phyloP scores from a whole-genome alignment of 2,888 invertebrate genomes.

The Eurytoma adleriae region DNA sequence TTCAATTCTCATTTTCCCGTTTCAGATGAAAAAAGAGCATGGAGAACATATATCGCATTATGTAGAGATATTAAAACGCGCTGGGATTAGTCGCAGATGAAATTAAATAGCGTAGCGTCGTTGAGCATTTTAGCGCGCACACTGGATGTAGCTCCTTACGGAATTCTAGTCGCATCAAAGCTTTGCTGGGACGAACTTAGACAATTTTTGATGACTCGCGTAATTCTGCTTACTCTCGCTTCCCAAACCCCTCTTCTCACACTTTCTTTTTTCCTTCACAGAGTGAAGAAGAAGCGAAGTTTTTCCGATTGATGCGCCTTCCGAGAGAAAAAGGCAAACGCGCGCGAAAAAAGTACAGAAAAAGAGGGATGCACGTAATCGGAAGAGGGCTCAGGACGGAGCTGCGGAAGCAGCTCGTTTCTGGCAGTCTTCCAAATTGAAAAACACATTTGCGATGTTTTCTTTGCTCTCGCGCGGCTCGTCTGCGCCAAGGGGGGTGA shows the following conservation, averaged over 20 bases:
- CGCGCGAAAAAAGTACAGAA: slow-evolving; percentile 24
- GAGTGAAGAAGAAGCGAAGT: not conserved
- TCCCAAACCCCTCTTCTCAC: not conserved
- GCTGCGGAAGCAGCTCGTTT: slow-evolving; percentile 8
- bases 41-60: slow-evolving; percentile 66
- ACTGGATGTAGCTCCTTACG: not conserved
- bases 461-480: slow-evolving; percentile 63
- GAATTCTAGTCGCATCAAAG: slow-evolving; percentile 56
- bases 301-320: slow-evolving; percentile 10
- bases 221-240: slow-evolving; percentile 39
- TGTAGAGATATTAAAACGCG: slow-evolving; percentile 10
- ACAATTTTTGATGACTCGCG: slow-evolving; percentile 17
- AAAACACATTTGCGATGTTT: slow-evolving; percentile 74
- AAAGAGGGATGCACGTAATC: slow-evolving; percentile 13
- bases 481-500: not conserved
- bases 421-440: slow-evolving; percentile 74
- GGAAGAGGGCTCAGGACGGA: not conserved
- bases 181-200: slow-evolving; percentile 1
- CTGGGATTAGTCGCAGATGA: slow-evolving; percentile 70
- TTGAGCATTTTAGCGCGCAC: slow-evolving; percentile 49
- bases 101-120: slow-evolving; percentile 69
- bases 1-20: not conserved
- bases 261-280: not conserved
- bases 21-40: not conserved
- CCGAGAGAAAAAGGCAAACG: slow-evolving; percentile 23